Percentiles rank a stretch among this genome's conserved stretches.
Evolutionary conservation across 2,113 vertebrate species (phyloP).

Genomic region (Pteruthius melanotis): DNA sequence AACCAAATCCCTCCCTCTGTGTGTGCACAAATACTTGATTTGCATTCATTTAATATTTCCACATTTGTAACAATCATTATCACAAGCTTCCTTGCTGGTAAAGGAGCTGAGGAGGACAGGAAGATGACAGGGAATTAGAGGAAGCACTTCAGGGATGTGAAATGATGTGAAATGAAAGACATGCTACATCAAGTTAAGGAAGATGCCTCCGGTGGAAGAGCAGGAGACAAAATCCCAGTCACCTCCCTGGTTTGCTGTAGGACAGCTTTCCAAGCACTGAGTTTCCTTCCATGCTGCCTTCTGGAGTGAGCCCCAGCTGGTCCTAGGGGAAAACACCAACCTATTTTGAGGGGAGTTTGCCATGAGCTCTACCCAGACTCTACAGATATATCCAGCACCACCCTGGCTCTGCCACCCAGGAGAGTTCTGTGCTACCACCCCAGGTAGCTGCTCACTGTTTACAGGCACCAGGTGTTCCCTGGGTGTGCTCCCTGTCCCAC

Average conservation of each 20-base stretch:
- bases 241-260: not conserved
- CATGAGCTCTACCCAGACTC: not conserved
- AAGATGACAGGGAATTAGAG: not conserved
- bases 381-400: not conserved
- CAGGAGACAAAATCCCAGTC: not conserved
- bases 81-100: not conserved
- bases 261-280: not conserved
- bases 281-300: not conserved
- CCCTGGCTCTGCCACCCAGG: not conserved
- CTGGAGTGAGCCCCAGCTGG: not conserved
- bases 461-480: accelerated
- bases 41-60: not conserved
- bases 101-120: not conserved
- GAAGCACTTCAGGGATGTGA: not conserved
- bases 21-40: not conserved
- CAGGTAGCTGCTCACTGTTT: not conserved
- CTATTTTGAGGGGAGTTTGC: not conserved
- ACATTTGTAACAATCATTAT: not conserved
- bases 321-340: not conserved
- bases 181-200: not conserved
- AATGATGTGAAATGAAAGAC: not conserved
- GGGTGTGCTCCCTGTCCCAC: not conserved
- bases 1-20: not conserved
- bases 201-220: not conserved
- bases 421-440: not conserved